These are phyloP conservation scores for Lordiphosa clarofinis DNA, from an alignment of 1,140 invertebrate genomes.

Conservation along the genomic window DNA sequence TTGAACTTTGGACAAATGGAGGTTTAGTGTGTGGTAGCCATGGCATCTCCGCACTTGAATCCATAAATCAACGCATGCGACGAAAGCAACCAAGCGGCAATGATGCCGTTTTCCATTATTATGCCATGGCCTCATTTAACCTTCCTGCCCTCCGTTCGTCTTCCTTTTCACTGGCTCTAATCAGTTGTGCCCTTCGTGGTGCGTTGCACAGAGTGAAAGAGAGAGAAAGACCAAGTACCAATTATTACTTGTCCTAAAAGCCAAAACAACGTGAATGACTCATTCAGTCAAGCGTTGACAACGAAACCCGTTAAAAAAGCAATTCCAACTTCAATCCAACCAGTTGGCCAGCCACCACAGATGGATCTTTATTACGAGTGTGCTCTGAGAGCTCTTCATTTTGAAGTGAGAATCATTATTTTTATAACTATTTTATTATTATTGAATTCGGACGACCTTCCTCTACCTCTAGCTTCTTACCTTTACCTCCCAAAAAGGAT, in stretches of 20 bases:
- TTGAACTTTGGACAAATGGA: conserved; percentile 50
- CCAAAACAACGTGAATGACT: conserved; percentile 18
- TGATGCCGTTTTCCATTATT: conserved; percentile 7
- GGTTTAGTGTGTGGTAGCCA: no score
- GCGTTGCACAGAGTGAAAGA: conserved; percentile 39
- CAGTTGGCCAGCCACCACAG: conserved; percentile 1
- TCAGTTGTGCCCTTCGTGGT: conserved; percentile 41
- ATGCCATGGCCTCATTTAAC: conserved; percentile 22
- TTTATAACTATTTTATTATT: no score
- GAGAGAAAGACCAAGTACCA: conserved; percentile 25
- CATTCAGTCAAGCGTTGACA: conserved; percentile 37
- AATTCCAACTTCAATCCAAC: conserved; percentile 9
- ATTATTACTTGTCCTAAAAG: conserved; percentile 20
- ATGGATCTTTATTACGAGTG: no score
- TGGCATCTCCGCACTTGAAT: conserved; percentile 15
- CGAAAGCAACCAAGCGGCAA: conserved; percentile 23
- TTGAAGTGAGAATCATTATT: no score
- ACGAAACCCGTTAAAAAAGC: conserved; percentile 36
- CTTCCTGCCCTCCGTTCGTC: background rate
- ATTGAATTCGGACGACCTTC: no score
- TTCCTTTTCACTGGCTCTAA: conserved; percentile 14
- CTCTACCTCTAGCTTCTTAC: no score
- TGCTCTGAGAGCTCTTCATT: no score
- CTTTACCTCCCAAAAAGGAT: no score
- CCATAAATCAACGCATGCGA: conserved; percentile 43